Evolutionary conservation across 2,888 invertebrate species (phyloP), one percentile per base, ranked within the genome.

Genomic region (Caenorhabditis sp.): DNA sequence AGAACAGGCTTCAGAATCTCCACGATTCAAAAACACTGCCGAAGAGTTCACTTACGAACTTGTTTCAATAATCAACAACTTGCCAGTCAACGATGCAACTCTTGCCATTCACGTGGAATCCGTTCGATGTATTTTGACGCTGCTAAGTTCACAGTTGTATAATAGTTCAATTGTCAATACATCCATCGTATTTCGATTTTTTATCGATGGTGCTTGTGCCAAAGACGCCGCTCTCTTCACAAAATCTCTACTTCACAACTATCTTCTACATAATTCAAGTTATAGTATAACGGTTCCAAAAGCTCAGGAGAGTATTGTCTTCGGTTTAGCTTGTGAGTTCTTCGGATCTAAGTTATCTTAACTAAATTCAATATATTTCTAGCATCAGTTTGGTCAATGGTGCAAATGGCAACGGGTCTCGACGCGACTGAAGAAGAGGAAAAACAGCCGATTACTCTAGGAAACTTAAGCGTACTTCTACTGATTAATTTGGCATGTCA

Each of bases 401-500:
- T 87, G n/a, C 78, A 79, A 65, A 63, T 80, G 68, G 83, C 81
- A 14, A 65, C 84, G 8, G 81, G 81, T 10, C 21, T 71, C 8
- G 82, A 80, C 12, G 69, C 71, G 1, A 50, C 59, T 38, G 76
- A 74, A 31, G 75, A 75, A 26, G 64, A 85, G n/a, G 85, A 87
- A 61, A 85, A 86, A 36, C 85, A 87, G 20, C 83, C 87, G 21
- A 87, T 89, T 17, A 87, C 89, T 0, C 90, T 97, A 77, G 94
- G 96, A 66, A 94, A 93, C 90, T 95, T 96, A 89, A 94, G 95
- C 79, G 91, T 95, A 70, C 90, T 97, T 26, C 90, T 97, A 59
- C 90, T 96, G 31, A 90, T 97, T 69, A 93, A 95, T 54, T 89
- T 99, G 72, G 92, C 94, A 14, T 87, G 86, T 57, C 84, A 85